Percentiles rank a stretch among this genome's conserved stretches.
These are phyloP conservation scores for Petrocephalus sullivani DNA, from an alignment of 2,797 vertebrate genomes.

Conservation along the genomic window DNA sequence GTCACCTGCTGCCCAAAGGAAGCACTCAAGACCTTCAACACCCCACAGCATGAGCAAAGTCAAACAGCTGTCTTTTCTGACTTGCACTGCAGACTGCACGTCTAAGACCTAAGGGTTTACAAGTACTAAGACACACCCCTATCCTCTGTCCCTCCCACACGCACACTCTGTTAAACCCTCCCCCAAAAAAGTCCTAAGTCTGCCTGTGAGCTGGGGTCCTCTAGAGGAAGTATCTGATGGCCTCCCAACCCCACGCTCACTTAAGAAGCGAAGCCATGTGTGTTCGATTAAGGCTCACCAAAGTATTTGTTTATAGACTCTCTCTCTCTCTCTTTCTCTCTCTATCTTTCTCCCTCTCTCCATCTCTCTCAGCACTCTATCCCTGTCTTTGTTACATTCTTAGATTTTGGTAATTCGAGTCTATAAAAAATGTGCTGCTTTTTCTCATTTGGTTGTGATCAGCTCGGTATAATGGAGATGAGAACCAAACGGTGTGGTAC, in stretches of 20 bases:
- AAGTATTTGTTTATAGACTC: slow-evolving; percentile 49
- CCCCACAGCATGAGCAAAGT: not conserved
- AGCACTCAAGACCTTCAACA: not conserved
- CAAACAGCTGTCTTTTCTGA: not conserved
- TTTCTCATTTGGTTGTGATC: not conserved
- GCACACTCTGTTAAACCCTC: not conserved
- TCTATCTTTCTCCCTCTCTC: not conserved
- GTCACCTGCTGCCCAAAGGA: not conserved
- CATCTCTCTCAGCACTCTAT: not conserved
- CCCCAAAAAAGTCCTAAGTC: not conserved
- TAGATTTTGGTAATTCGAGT: not conserved
- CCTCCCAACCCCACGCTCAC: not conserved
- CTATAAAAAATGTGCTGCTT: not conserved
- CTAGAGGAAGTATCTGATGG: not conserved
- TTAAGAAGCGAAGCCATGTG: slow-evolving; percentile 35
- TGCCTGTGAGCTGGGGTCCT: not conserved
- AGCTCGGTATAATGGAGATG: not conserved
- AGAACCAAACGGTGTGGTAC: not conserved
- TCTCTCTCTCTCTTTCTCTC: slow-evolving; percentile 30
- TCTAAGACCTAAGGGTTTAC: not conserved
- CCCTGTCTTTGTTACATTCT: not conserved
- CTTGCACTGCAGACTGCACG: not conserved
- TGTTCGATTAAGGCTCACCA: slow-evolving; percentile 46
- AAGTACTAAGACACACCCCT: not conserved
- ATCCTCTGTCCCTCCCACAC: not conserved